These are phyloP conservation scores for Heteromormyrus szaboi DNA, from an alignment of 2,797 vertebrate species.

Conservation along the genomic window DNA sequence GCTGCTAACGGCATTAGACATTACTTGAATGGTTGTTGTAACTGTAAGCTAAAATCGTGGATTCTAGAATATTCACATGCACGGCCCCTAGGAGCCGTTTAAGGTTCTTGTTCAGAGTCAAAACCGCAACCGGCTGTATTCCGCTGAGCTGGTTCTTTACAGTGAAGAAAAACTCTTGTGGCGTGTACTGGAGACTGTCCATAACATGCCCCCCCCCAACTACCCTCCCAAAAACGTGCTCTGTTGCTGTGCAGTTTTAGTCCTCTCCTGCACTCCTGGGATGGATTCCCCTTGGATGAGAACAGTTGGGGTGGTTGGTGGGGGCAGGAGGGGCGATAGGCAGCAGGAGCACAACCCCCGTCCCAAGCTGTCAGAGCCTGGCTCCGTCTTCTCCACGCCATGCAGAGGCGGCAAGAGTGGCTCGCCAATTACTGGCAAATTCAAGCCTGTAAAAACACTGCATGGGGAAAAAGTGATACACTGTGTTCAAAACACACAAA, in stretches of 20 bases:
- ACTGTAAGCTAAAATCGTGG: neutral
- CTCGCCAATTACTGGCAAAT: neutral
- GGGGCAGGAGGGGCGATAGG: neutral
- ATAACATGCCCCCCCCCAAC: neutral
- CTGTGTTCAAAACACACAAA: constrained; percentile 3
- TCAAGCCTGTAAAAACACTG: constrained; percentile 23
- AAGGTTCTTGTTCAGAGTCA: neutral
- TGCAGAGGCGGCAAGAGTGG: neutral
- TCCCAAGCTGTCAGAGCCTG: neutral
- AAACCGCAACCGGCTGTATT: neutral
- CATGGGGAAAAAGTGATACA: constrained; percentile 26
- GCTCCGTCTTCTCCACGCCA: neutral
- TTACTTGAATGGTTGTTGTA: neutral
- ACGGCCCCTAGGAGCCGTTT: neutral
- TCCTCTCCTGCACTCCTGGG: neutral
- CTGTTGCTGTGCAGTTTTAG: neutral
- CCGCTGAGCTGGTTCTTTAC: constrained; percentile 18
- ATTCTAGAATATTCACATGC: neutral
- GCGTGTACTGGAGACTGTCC: neutral
- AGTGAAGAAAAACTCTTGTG: neutral
- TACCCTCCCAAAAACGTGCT: neutral
- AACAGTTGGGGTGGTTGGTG: neutral
- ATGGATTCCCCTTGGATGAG: neutral
- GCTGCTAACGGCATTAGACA: neutral
- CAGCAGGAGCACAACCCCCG: neutral